Base-by-base conservation (phyloP, 2,888 invertebrate genomes). In the Sclerodermus sp. region DNA sequence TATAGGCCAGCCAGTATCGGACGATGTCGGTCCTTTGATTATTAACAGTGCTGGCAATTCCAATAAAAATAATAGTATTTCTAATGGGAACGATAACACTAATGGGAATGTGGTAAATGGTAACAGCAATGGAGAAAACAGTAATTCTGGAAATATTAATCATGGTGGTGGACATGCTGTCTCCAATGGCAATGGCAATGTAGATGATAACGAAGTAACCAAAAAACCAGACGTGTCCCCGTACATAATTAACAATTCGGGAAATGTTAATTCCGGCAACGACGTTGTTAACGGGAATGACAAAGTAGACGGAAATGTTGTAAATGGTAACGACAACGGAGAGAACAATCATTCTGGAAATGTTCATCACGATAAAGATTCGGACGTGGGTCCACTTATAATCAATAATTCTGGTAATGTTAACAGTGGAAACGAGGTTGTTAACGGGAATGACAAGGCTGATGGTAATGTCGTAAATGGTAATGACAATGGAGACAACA, bases 81-180 rank as follows among this genome's bases (percentile, higher is more conserved):
- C 48, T 0, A 53, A 58, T 14, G 53, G 49, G 3, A 37, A 47
- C 14, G 51, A 47, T 13, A 17, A 40, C 9, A 13, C 36, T 4
- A 23, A 51, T 31, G 53, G 49, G 3, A 53, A 56, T 32, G 18
- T 52, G 8, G 44, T 52, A 0, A 55, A 52, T 31, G 47, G 41
- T 1, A 52, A 52, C 14, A 14, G 15, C 8, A 50, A 53, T 45
- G 41, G 30, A 6, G 14, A 38, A 32, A 54, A 51, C 23, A 23
- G 4, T 23, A 23, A 17, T 12, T 39, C 39, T n/a, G 23, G 6
- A 8, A 17, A 41, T 16, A n/a, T n/a, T n/a, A n/a, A n/a, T n/a
- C n/a, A n/a, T n/a, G n/a, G n/a, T n/a, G n/a, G n/a, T n/a, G n/a
- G 23, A 10, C 12, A 16, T 17, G 16, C 9, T n/a, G 1, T 23